Evolutionary conservation across 2,113 vertebrate genomes (phyloP), one percentile per base, ranked within the genome.

Genomic region (Seriola dumerili): DNA sequence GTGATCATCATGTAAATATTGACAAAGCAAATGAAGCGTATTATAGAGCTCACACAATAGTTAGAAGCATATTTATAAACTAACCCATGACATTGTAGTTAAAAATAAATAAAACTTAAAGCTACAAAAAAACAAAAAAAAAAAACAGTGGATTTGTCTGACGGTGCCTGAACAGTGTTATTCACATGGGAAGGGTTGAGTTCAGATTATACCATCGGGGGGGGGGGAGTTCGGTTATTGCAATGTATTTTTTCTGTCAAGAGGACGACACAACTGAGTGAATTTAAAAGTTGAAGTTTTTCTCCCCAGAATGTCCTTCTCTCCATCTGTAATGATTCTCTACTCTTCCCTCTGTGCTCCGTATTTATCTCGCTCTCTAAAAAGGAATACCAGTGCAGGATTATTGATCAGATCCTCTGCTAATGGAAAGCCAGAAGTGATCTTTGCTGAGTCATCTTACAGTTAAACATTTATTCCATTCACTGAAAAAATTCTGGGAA

Each of bases 51-150:
- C 76, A 79, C 48, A 21, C 34, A 76, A 73, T 93, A 94, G 90
- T 78, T 94, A 93, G 89, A 86, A 84, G 54, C 84, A 83, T 94
- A 94, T 91, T 92, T 94, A 93, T 93, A 50, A 92, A 92, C 87
- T 89, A 89, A 94, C 85, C 80, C 57, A 83, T 84, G 68, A 64
- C 82, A 85, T 69, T 80, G 81, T 93, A 91, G 81, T 72, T 85
- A 23, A 73, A 88, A 70, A 8, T 62, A 58, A 78, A 57, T 63
- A 76, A 78, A 0, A 66, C 32, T 72, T 65, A 42, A 88, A 84
- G 67, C 62, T 70, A 23, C 12, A 70, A 83, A 76, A 12, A 40
- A 65, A 76, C 10, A 1, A 42, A 50, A 50, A 21, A 36, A 61
- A 69, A 81, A 57, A 69, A 81, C 19, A 4, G 59, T 74, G 55